Evolutionary conservation across 2,888 invertebrate genomes (phyloP), one percentile per base, ranked within the genome.

Genomic region (Acleris cristana): DNA sequence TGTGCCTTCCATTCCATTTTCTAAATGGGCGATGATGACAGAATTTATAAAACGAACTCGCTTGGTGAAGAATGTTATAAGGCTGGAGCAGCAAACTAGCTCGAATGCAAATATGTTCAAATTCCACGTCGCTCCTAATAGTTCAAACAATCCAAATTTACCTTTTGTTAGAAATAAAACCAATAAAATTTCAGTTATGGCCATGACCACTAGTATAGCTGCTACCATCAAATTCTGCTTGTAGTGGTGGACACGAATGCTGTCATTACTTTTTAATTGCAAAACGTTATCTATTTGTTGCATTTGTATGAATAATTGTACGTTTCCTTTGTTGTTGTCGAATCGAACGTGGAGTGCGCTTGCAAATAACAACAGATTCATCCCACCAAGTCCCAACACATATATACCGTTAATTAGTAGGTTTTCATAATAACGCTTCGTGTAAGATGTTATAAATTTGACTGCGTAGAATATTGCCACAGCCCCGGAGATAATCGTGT

Each of bases 1-100:
- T 6, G 7, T 10, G 26, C 48, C 40, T 14, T 40, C 48, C 12
- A 45, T 57, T 60, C 26, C 58, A 18, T 40, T 64, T 45, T 76
- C 72, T 45, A 86, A 73, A 69, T 85, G 80, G 53, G 85, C 87
- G 12, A 69, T 71, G 34, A 89, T 76, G 3, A 88, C 81, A 8
- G 77, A 72, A 69, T 89, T 89, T 2, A 88, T 70, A 58, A 83
- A 84, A 7, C 78, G 76, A 2, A 84, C 58, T 26, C 87, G 80
- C 18, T 81, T 51, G 30, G 73, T 74, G 64, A 89, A 88, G 71
- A 79, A 83, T 18, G 76, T 54, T 0, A 87, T 65, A 10, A 82
- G 62, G 69, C 83, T 85, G 2, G 82, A 78, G 67, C 83, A 84
- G 23, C 72, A 72, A 30, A 74, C 45, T 26, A 87, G 72, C 19